Evolutionary conservation across 1,140 invertebrate genomes (phyloP).

Genomic region (Bombyx mandarina): DNA sequence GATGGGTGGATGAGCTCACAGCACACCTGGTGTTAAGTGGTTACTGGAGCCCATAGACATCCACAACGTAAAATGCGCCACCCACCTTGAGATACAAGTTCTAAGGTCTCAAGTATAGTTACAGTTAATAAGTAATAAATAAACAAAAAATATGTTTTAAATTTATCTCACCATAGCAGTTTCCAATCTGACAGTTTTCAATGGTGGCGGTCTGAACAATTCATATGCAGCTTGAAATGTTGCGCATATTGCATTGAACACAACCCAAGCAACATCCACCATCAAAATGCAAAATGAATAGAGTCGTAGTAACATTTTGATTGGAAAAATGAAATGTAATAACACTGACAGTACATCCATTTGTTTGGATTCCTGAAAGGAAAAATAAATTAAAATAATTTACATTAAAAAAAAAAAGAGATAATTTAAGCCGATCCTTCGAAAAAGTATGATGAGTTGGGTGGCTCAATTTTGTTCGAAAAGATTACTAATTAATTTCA

Average conservation of each 20-base stretch:
- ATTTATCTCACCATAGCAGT: slow-evolving; percentile 72
- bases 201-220: slow-evolving; percentile 69
- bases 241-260: slow-evolving; percentile 69
- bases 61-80: neutral
- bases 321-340: slow-evolving; percentile 50
- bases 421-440: neutral
- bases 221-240: slow-evolving; percentile 69
- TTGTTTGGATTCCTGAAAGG: slow-evolving; percentile 32
- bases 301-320: slow-evolving; percentile 70
- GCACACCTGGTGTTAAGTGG: no score
- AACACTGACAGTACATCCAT: slow-evolving; percentile 25
- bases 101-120: no score
- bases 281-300: slow-evolving; percentile 71
- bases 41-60: neutral
- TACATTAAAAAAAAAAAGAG: slow-evolving; percentile 1
- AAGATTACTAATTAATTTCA: neutral
- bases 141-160: neutral
- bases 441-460: no score
- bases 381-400: slow-evolving; percentile 9
- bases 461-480: neutral
- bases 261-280: slow-evolving; percentile 70
- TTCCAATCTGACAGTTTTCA: slow-evolving; percentile 73
- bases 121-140: neutral
- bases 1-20: no score
- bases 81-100: no score